Evolutionary conservation across 2,797 vertebrate species (phyloP).

Genomic region (Yasuhikotakia modesta): DNA sequence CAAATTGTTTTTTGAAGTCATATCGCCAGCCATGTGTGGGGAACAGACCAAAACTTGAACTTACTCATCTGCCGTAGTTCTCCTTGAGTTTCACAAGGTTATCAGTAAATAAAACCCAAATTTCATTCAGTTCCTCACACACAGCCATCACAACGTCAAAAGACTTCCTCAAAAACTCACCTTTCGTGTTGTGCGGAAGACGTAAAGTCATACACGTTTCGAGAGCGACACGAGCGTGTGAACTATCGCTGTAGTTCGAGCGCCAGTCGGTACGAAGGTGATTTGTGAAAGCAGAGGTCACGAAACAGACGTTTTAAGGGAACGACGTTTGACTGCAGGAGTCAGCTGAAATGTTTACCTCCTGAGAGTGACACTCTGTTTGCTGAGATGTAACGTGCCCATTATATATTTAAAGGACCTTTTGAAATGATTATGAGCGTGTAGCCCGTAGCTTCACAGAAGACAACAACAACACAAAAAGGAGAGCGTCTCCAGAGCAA

Average conservation of each 20-base stretch:
- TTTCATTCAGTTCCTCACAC: neutral
- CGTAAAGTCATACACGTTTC: neutral
- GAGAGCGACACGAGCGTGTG: conserved; percentile 5
- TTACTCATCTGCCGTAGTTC: neutral
- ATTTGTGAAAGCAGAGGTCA: conserved; percentile 54
- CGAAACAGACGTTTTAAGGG: conserved; percentile 30
- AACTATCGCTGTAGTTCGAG: neutral
- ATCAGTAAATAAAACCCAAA: neutral
- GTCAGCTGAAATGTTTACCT: conserved; percentile 61
- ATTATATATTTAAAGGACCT: conserved; percentile 79
- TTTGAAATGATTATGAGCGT: conserved; percentile 81
- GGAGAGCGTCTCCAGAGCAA: conserved; percentile 66
- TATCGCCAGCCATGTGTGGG: too few species aligned
- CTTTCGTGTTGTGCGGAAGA: too few species aligned
- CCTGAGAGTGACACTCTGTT: conserved; percentile 73
- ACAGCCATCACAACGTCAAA: neutral
- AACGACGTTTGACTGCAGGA: conserved; percentile 40
- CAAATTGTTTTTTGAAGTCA: too few species aligned
- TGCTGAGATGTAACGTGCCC: conserved; percentile 71
- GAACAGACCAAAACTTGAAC: neutral
- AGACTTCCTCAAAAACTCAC: neutral
- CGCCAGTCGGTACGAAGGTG: conserved; percentile 16
- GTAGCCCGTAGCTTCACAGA: conserved; percentile 68
- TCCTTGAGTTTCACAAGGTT: neutral
- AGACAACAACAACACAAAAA: conserved; percentile 62